Evolutionary conservation across 2,797 vertebrate genomes (phyloP), one percentile per base, ranked within the genome.

Genomic region (Oceanodroma leucorhoa): DNA sequence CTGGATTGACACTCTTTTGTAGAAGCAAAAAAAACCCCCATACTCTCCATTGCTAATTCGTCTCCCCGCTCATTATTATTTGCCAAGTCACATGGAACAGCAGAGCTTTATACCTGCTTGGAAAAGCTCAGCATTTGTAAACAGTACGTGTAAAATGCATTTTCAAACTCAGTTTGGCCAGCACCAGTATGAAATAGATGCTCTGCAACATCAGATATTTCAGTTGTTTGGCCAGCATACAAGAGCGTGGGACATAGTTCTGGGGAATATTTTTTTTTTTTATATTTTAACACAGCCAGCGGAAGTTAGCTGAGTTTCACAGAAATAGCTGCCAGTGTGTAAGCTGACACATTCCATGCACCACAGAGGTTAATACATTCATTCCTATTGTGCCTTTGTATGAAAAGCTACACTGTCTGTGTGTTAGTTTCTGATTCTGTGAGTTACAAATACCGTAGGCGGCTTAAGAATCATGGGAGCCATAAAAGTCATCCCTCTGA

Each of bases 361-460:
- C 95, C 89, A 65, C 92, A 89, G 95, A 96, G 94, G 97, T 97
- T 97, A 97, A 97, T 96, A 85, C 89, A 96, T 96, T 95, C 95
- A 80, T 90, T 95, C 86, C 93, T 90, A 87, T 96, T 96, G 95
- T 94, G 75, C 77, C 84, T 97, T 94, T 90, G 89, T 94, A 65
- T 61, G 69, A 94, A 97, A 97, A 97, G 77, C 79, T 84, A 83
- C 70, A 73, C 67, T 81, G 91, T 95, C 70, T 77, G 85, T 83
- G 64, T 83, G 83, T 93, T 95, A 84, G 81, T 83, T 93, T 93
- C 95, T 97, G 87, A 95, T 95, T 95, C 93, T 96, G 87, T 90
- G 87, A 96, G 84, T 93, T 95, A 86, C 73, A 96, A 97, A 97
- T 95, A 81, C 75, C 6, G 50, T 90, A 78, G 78, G 81, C 53